These are phyloP conservation scores for Camponotus vicinus DNA, from an alignment of 1,140 invertebrate species.

Conservation along the genomic window DNA sequence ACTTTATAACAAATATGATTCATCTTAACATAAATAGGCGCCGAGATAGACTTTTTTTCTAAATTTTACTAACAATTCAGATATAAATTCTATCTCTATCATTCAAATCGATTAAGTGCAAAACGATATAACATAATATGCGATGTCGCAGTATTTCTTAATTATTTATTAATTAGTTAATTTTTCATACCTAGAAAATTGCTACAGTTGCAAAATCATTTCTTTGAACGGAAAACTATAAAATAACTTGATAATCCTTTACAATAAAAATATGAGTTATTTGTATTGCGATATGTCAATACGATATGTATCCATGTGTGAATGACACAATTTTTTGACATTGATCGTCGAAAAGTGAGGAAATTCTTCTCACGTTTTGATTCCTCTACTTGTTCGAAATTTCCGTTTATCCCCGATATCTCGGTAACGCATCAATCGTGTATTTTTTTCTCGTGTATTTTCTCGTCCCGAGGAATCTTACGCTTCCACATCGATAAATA, in stretches of 20 bases:
- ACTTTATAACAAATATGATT: no score
- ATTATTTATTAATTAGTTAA: no score
- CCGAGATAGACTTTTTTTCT: no score
- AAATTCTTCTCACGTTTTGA: neutral
- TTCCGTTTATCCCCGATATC: conserved; percentile 3
- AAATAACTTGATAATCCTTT: neutral
- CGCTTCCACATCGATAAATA: conserved; percentile 18
- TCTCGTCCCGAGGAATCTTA: neutral
- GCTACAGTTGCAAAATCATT: no score
- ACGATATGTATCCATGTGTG: neutral
- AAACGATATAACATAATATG: no score
- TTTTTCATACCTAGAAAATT: no score
- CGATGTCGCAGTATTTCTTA: no score
- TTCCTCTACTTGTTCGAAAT: conserved; percentile 14
- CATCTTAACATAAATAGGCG: no score
- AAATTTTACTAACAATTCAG: no score
- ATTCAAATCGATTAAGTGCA: no score
- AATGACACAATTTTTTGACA: neutral
- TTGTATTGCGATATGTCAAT: neutral
- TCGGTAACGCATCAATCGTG: neutral
- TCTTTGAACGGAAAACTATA: neutral
- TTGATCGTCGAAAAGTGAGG: neutral
- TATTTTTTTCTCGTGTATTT: conserved; percentile 15
- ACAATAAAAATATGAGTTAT: neutral
- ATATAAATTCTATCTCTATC: no score